Base-by-base conservation (phyloP, 2,113 vertebrate species). In the Oryzias curvinotus region DNA sequence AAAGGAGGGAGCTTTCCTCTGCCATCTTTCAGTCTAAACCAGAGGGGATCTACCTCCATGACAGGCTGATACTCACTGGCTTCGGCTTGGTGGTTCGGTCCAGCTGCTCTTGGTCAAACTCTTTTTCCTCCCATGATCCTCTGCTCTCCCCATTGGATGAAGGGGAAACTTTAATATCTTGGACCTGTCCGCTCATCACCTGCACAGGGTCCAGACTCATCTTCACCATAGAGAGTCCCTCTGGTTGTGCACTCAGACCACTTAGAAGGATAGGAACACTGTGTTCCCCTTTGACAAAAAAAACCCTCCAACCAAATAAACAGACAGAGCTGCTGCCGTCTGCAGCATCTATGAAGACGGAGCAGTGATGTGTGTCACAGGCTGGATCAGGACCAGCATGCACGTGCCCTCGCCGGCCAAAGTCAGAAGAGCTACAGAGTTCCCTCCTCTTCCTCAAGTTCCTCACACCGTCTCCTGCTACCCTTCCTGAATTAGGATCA, bases 141-240 rank as follows among this genome's bases (percentile, higher is more conserved):
- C 75, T 77, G 81, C 85, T 85, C 57, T 90, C 87, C 10, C 92
- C 92, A 0, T 93, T 93, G 36, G 89, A 84, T 4, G 88, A 76
- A 16, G 76, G 50, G 47, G 71, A 41, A 47, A 81, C 78, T 78
- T 76, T 80, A 50, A 87, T 76, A 59, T 91, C 89, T 52, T 84
- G 75, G 54, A 82, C 85, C 64, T 88, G 79, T 42, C 75, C 83
- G 1, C 78, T 87, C 73, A 87, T 85, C 78, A 90, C 89, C 85
- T 90, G 89, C 8, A 88, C 76, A 28, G 83, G 81, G 70, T 93
- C 87, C 83, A 92, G 77, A 83, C 85, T 93, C 91, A 92, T 92
- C 77, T 73, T 89, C 75, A 85, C 75, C 87, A 83, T 78, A 85
- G 62, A 84, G 65, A 60, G 55, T 30, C 51, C 57, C 55, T 18